phyloP scores from a whole-genome alignment of 2,888 invertebrate genomes.

The Cremastinae sp. region DNA sequence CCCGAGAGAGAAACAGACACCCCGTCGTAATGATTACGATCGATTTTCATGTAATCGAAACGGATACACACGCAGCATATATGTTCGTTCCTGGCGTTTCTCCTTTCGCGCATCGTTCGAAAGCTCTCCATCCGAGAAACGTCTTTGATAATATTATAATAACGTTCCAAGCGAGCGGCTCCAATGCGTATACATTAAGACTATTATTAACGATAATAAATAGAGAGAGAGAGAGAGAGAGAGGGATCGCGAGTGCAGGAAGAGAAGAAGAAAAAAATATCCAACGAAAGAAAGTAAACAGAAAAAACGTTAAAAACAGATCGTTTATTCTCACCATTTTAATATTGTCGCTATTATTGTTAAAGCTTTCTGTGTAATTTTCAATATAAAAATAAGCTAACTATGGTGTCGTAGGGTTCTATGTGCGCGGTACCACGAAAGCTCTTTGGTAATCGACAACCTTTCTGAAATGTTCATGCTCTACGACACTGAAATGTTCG shows the following conservation, averaged over 20 bases:
- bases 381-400: neutral
- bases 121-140: slow-evolving; percentile 30
- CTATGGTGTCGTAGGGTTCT: slow-evolving; percentile 19
- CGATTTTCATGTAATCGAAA: slow-evolving; percentile 43
- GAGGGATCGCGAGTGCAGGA: slow-evolving; percentile 43
- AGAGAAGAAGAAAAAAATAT: slow-evolving; percentile 23
- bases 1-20: slow-evolving; percentile 30
- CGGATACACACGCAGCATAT: slow-evolving; percentile 27
- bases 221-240: slow-evolving; percentile 64
- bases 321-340: too few species aligned
- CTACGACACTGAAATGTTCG: slow-evolving; percentile 23
- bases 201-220: slow-evolving; percentile 65
- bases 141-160: slow-evolving; percentile 63
- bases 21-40: slow-evolving; percentile 35
- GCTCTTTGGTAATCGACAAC: slow-evolving; percentile 72
- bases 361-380: neutral
- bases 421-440: slow-evolving; percentile 64
- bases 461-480: too few species aligned
- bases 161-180: slow-evolving; percentile 32
- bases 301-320: slow-evolving; percentile 31
- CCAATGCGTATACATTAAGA: slow-evolving; percentile 36
- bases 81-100: slow-evolving; percentile 51
- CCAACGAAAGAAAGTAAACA: too few species aligned
- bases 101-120: slow-evolving; percentile 53
- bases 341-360: too few species aligned